A percentile compares a stretch with the other conserved stretches of the same genome.
These are phyloP conservation scores for Drosophila neocordata DNA, from an alignment of 1,140 invertebrate genomes.

Conservation along the genomic window DNA sequence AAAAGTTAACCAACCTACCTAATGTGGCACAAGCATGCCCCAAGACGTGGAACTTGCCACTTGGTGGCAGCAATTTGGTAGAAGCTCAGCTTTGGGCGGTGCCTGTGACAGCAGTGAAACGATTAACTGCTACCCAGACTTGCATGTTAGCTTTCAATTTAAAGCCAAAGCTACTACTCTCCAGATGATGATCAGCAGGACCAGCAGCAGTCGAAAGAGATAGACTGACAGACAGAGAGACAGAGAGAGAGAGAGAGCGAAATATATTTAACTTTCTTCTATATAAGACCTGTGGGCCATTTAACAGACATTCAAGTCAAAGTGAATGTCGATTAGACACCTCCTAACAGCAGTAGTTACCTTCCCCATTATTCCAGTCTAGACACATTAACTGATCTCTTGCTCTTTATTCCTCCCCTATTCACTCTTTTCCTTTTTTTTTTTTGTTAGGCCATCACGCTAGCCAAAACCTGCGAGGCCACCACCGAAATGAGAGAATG, in stretches of 20 bases:
- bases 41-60: conserved; percentile 4
- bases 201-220: background rate
- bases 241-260: background rate
- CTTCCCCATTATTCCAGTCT: conserved; percentile 53
- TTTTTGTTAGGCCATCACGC: conserved; percentile 87
- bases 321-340: conserved; percentile 71
- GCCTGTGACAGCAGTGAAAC: conserved; percentile 24
- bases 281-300: conserved; percentile 49
- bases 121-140: conserved; percentile 41
- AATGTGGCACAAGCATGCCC: conserved; percentile 48
- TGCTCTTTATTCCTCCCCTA: background rate
- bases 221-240: background rate
- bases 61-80: background rate
- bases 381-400: conserved; percentile 43
- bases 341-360: conserved; percentile 19
- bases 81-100: conserved; percentile 2
- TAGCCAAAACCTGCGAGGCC: conserved; percentile 96
- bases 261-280: conserved; percentile 58
- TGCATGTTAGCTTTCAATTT: conserved; percentile 76
- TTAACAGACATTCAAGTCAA: conserved; percentile 9
- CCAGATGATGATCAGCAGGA: conserved; percentile 39
- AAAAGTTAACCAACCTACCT: conserved; percentile 31
- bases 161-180: conserved; percentile 29
- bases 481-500: conserved; percentile 94
- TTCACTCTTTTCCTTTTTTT: background rate